Evolutionary conservation across 2,797 vertebrate species (phyloP), one percentile per base, ranked within the genome.

Genomic region (Telmatherina bonti): DNA sequence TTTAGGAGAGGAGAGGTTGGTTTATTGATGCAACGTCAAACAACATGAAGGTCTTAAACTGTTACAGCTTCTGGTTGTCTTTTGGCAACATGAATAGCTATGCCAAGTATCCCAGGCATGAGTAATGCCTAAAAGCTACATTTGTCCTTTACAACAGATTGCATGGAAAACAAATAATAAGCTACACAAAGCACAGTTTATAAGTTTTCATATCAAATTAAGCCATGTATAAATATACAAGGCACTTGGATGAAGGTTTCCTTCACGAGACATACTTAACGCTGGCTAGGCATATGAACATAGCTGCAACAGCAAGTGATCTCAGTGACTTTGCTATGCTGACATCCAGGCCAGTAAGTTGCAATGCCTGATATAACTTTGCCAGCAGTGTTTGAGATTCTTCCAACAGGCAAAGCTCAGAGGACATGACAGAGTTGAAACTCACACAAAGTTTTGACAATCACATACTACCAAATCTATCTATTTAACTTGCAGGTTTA

Each of bases 361-460:
- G 69, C 83, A 76, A 76, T 49, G 91, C 90, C 91, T 89, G 85
- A 93, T 94, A 89, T 92, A 93, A 92, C 86, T 93, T 91, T 92
- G 90, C 88, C 91, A 93, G 85, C 83, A 86, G 83, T 57, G 86
- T 91, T 87, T 86, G 86, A 93, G 89, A 94, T 93, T 94, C 93
- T 93, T 92, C 80, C 84, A 66, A 70, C 79, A 56, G 82, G 76
- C 69, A 79, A 79, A 85, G 66, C 72, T 72, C 81, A 64, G 69
- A 82, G 68, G 83, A 89, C 78, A 54, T 79, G 79, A 85, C 62
- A 85, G 79, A 72, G 76, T 70, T 76, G 62, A 77, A 70, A 71
- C 62, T 81, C 57, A 56, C 16, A 53, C 45, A 52, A 71, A 41
- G 36, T 65, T 57, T 69, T 68, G 54, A 69, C 62, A 59, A 41